Evolutionary conservation across 2,113 vertebrate species (phyloP).

Genomic region (Kryptolebias marmoratus): DNA sequence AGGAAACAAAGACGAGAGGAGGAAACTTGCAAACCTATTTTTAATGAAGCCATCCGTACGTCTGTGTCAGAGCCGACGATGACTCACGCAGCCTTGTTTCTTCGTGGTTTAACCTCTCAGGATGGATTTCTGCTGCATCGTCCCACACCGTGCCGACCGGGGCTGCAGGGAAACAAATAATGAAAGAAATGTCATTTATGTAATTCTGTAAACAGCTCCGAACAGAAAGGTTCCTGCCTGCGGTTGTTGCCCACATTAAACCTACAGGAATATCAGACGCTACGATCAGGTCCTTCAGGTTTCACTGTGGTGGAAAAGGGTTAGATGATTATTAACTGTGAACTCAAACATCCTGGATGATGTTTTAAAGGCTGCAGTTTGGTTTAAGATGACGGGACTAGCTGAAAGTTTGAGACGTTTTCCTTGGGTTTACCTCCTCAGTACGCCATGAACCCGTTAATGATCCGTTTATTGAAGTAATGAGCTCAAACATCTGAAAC

Average conservation of each 20-base stretch:
- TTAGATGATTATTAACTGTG: no score
- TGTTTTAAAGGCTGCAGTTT: no score
- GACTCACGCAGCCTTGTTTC: conserved; percentile 42
- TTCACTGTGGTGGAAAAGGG: no score
- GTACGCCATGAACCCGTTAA: no score
- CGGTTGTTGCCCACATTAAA: not conserved
- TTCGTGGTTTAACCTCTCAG: conserved; percentile 2
- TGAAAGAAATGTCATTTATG: conserved; percentile 39
- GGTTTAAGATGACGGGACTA: no score
- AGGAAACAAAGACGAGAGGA: conserved; percentile 8
- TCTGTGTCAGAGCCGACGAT: conserved; percentile 12
- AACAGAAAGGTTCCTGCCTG: conserved; percentile 14
- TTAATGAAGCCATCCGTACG: no score
- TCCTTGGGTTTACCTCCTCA: no score
- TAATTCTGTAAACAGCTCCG: conserved; percentile 34
- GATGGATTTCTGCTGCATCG: conserved; percentile 33
- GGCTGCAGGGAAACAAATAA: conserved; percentile 17
- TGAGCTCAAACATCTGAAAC: no score
- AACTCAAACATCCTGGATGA: no score
- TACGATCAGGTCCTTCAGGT: no score
- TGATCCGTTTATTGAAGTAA: no score
- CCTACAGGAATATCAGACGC: not conserved
- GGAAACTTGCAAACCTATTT: not conserved
- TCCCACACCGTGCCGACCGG: conserved; percentile 11
- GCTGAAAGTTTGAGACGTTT: no score